phyloP scores from a whole-genome alignment of 1,140 invertebrate species.

The Vanessa tameamea region DNA sequence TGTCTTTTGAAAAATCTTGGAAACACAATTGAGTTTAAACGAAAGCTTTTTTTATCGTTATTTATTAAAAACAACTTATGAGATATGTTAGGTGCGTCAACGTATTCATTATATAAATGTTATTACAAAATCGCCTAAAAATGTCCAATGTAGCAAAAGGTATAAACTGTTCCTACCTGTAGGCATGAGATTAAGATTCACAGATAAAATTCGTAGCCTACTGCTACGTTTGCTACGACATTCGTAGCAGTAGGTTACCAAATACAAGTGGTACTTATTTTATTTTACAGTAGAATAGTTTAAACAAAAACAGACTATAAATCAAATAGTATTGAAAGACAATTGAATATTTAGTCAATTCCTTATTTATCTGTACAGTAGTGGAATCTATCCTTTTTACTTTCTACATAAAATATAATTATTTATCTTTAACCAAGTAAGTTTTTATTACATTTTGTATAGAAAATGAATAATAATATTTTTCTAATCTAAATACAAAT shows the following conservation, averaged over 20 bases:
- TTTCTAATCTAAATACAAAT: no score
- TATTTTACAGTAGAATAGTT: not conserved
- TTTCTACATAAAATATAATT: no score
- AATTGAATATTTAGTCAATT: not conserved
- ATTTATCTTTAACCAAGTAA: no score
- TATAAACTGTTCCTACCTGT: not conserved
- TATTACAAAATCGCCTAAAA: no score
- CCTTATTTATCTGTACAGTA: not conserved
- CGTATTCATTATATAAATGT: no score
- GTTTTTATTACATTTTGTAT: no score
- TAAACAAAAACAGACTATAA: not conserved
- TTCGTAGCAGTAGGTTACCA: constrained; percentile 35
- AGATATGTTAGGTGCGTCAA: no score
- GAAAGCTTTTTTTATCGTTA: no score
- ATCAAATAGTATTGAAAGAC: not conserved
- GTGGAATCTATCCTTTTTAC: no score
- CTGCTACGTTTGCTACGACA: constrained; percentile 48
- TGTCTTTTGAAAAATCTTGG: not conserved
- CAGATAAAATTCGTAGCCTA: constrained; percentile 45
- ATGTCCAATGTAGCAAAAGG: not conserved
- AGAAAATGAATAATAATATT: no score
- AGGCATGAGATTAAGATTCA: constrained; percentile 1
- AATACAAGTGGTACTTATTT: not conserved
- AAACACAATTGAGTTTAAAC: no score
- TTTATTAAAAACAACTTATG: no score